Base-by-base conservation (phyloP, 2,888 invertebrate genomes). In the Brenthis daphne region DNA sequence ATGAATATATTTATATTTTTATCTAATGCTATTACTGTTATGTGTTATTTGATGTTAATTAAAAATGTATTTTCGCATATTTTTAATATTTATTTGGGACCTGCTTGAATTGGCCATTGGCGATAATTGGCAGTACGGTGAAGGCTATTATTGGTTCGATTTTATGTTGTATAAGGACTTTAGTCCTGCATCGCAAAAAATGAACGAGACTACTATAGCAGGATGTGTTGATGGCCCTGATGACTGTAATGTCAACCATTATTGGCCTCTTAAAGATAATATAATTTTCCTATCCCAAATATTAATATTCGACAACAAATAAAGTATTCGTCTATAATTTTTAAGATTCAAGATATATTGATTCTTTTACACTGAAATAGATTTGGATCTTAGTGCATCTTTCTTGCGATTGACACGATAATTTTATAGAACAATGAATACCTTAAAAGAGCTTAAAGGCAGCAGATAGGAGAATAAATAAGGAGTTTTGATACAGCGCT, bases 401-500 rank as follows among this genome's bases (percentile, higher is more conserved):
- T 14, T 48, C 24, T 20, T 24, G 48, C 6, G 51, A 51, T 51
- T n/a, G 16, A 51, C n/a, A 11, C 3, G 51, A 51, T 13, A 51
- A 51, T 14, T 51, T 51, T 51, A 51, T 2, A n/a, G n/a, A 51
- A 51, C 37, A 51, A 14, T 51, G 48, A 47, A 47, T 58, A 16
- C 47, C 16, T 47, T 47, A 58, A 51, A 51, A 53, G 24, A 54
- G 14, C 29, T 60, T 57, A 37, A 57, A 51, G 51, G 20, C 60
- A 43, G 57, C 54, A 57, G 63, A 73, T 76, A 77, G 78, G 78
- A 79, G 80, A 84, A 85, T 88, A 89, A 90, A 89, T 80, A 78
- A 83, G 85, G 85, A 87, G 89, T 90, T 90, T 91, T 89, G 84
- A 86, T 86, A 83, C 91, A 93, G 93, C 90, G 87, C 89, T 90